phyloP scores from a whole-genome alignment of 2,888 invertebrate genomes.

The Nephrotoma guestfalica region DNA sequence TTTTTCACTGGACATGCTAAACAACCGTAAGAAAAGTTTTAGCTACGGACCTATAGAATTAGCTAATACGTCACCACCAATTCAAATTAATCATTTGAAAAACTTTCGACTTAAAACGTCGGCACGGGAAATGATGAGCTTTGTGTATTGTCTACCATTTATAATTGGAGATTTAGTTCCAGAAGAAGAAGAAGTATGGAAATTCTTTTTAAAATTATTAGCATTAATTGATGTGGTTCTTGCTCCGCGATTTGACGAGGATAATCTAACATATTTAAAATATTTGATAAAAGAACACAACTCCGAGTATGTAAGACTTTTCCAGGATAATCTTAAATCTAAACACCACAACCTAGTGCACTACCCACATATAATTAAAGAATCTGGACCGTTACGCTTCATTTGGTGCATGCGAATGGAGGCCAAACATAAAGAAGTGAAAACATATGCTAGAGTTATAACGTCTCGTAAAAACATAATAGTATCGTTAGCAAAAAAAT shows the following conservation, averaged over 20 bases:
- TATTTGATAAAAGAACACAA: slow-evolving; percentile 4
- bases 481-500: neutral
- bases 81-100: slow-evolving; percentile 1
- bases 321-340: slow-evolving; percentile 6
- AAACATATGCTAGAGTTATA: neutral
- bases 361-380: slow-evolving; percentile 6
- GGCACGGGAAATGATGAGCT: slow-evolving; percentile 3
- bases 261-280: neutral
- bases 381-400: neutral
- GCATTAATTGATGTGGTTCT: neutral
- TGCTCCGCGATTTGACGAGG: neutral
- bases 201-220: neutral
- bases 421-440: slow-evolving; percentile 7
- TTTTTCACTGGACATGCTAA: slow-evolving; percentile 6
- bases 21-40: slow-evolving; percentile 7
- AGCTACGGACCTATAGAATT: slow-evolving; percentile 6
- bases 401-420: slow-evolving; percentile 7
- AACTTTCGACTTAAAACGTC: slow-evolving; percentile 5
- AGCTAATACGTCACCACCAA: neutral
- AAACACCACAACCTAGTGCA: slow-evolving; percentile 8
- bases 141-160: slow-evolving; percentile 2
- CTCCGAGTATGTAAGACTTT: neutral
- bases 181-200: neutral
- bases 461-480: neutral
- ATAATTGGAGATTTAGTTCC: no score